Evolutionary conservation across 2,888 invertebrate species (phyloP), one percentile per base, ranked within the genome.

Genomic region (Drosophila macrospina): DNA sequence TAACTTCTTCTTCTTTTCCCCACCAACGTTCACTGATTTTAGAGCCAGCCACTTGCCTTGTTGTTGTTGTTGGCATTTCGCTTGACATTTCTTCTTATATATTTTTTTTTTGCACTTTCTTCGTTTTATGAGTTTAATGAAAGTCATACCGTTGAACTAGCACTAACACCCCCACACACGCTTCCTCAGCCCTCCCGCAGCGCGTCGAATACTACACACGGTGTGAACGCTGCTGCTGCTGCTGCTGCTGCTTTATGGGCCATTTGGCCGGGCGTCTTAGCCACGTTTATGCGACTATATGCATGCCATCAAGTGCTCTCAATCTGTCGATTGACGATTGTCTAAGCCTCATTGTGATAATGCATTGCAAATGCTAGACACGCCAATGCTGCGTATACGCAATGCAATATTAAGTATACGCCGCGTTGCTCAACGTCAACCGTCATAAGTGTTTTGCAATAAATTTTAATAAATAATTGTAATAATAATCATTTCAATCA

Each of bases 61-160:
- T 20, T 59, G 47, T 28, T 60, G 15, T 48, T 20, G 60, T 60
- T 20, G 26, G 26, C 13, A 20, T 41, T 41, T 41, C 28, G 7
- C 15, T 16, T 28, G 20, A n/a, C 26, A 11, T 45, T 37, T 20
- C 20, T 20, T 20, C 20, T 1, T 3, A n/a, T n/a, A n/a, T n/a
- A n/a, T 32, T 62, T 50, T 66, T 37, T 39, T 20, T 41, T 20
- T 41, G 10, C 20, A 13, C 65, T 57, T 60, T 61, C 44, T 42
- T 44, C 26, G 48, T 64, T 62, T 81, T 82, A 85, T 65, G 80
- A 82, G 75, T 69, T 63, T 71, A 86, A 69, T 78, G 80, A 78
- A 80, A 82, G 62, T 63, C 66, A 51, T 55, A 41, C 34, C 68
- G 65, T 74, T 70, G 67, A 67, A 75, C 68, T 77, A 55, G 13